phyloP scores from a whole-genome alignment of 2,888 invertebrate genomes.

The Tanaodytes sp. region DNA sequence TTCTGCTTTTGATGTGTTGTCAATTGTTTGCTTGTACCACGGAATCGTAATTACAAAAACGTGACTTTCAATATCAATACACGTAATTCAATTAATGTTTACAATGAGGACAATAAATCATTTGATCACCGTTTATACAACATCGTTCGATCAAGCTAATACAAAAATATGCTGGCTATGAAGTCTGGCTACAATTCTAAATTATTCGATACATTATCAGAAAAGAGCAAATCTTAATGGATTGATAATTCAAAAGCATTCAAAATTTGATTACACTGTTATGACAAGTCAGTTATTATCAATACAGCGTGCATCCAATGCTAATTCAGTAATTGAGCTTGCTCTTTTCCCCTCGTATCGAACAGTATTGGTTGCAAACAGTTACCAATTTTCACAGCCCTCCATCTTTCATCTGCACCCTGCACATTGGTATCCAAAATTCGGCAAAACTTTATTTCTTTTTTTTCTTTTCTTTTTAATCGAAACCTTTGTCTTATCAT shows the following conservation, averaged over 20 bases:
- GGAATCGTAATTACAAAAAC: no score
- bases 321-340: conserved; percentile 7
- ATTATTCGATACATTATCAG: conserved; percentile 7
- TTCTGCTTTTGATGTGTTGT: no score
- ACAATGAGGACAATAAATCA: no score
- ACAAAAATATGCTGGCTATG: conserved; percentile 23
- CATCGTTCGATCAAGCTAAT: background rate
- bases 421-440: conserved; percentile 22
- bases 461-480: conserved; percentile 4
- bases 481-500: conserved; percentile 5
- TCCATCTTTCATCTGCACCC: conserved; percentile 47
- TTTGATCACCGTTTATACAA: no score
- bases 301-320: conserved; percentile 5
- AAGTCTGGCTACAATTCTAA: conserved; percentile 11
- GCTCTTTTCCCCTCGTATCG: conserved; percentile 28
- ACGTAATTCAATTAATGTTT: no score
- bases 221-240: conserved; percentile 6
- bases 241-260: no score
- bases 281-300: conserved; percentile 1
- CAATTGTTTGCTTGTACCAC: no score
- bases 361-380: conserved; percentile 33
- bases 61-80: no score
- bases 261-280: no score
- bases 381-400: conserved; percentile 64
- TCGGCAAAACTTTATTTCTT: conserved; percentile 5